Percentiles rank a stretch among this genome's conserved stretches.
These are phyloP conservation scores for Ailuropoda melanoleuca DNA, from an alignment of 2,113 vertebrate species.

Conservation along the genomic window DNA sequence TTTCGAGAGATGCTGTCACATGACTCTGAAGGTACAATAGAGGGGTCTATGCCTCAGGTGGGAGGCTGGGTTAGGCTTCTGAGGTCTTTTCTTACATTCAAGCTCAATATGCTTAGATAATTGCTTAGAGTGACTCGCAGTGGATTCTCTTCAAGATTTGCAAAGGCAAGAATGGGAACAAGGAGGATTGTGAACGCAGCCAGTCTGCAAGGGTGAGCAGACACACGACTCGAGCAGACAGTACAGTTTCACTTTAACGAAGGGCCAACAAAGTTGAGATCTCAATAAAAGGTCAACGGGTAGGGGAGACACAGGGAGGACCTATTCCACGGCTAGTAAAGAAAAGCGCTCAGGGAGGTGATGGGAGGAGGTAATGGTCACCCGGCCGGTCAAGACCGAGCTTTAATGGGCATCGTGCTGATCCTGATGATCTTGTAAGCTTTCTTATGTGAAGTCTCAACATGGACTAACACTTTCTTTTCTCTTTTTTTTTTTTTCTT, in stretches of 20 bases:
- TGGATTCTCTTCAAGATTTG: not conserved
- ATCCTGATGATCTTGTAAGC: constrained; percentile 36
- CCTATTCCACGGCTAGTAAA: not conserved
- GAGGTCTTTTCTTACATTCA: not conserved
- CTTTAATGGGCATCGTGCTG: not conserved
- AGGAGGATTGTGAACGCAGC: not conserved
- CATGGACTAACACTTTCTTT: constrained; percentile 81
- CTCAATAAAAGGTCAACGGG: not conserved
- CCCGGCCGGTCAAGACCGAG: not conserved
- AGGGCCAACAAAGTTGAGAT: not conserved
- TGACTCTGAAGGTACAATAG: not conserved
- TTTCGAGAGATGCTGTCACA: not conserved
- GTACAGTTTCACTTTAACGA: not conserved
- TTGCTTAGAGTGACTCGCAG: not conserved
- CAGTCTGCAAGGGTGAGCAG: not conserved
- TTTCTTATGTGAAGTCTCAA: constrained; percentile 63
- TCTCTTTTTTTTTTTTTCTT: constrained; percentile 77
- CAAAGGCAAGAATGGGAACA: not conserved
- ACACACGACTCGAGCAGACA: not conserved
- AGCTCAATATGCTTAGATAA: not conserved
- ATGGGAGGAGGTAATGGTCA: not conserved
- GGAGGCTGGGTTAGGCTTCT: not conserved
- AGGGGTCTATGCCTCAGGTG: not conserved
- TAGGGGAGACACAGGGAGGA: not conserved
- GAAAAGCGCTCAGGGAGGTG: not conserved